Conservation (phyloP, 2,797 vertebrate genomes). For the Botia almorhae region DNA sequence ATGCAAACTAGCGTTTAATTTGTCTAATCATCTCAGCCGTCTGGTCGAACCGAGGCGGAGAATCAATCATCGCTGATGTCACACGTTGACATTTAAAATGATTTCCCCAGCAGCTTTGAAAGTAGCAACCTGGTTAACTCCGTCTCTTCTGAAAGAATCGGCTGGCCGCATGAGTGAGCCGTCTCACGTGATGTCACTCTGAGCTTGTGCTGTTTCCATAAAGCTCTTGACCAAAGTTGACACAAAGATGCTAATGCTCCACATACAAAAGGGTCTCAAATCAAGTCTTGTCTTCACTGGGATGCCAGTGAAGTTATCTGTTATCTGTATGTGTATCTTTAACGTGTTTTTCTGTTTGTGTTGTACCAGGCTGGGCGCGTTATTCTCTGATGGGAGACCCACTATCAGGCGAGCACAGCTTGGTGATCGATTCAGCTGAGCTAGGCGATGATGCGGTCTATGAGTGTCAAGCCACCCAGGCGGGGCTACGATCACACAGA, state of each 20-base stretch:
- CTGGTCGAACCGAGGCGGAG: conserved; percentile 71
- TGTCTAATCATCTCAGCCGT: conserved; percentile 78
- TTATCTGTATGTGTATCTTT: not conserved
- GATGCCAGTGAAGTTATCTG: conserved; percentile 55
- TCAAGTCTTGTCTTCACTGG: conserved; percentile 35
- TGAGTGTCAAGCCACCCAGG: conserved; percentile 92
- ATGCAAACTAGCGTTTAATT: conserved; percentile 72
- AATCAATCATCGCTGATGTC: conserved; percentile 79
- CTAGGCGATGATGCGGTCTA: conserved; percentile 88
- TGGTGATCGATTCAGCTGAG: conserved; percentile 86
- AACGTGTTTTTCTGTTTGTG: conserved; percentile 56
- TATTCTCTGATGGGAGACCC: conserved; percentile 88
- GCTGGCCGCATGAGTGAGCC: conserved; percentile 31
- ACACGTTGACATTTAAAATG: conserved; percentile 74
- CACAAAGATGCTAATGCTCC: conserved; percentile 2
- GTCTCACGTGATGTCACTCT: conserved; percentile 57
- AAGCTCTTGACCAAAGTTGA: not conserved
- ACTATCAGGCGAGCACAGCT: conserved; percentile 86
- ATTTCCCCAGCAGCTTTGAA: conserved; percentile 42
- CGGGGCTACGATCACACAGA: conserved; percentile 85
- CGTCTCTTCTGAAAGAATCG: conserved; percentile 66
- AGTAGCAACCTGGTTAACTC: conserved; percentile 21
- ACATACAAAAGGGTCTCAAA: not conserved
- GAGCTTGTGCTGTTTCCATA: not conserved
- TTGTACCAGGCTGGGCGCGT: conserved; percentile 84